Evolutionary conservation across 2,888 invertebrate species (phyloP), one percentile per base, ranked within the genome.

Genomic region (Bimastos eiseni): DNA sequence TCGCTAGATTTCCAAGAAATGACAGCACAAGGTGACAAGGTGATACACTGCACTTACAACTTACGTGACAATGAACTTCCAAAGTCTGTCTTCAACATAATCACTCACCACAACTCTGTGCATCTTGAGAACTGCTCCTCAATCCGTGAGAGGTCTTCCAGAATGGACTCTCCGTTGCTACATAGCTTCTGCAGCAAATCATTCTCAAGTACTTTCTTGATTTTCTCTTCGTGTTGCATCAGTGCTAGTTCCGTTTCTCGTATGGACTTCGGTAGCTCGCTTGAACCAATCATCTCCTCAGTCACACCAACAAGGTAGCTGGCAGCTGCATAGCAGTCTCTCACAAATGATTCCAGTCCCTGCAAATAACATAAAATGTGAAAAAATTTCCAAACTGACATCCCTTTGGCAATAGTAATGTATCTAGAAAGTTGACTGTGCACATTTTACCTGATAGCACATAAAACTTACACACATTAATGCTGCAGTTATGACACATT

Each of bases 131-230:
- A 86, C 24, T 24, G 21, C 86, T 86, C 36, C n/a, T 86, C 86
- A 17, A 36, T 15, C 86, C 15, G 21, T 24, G 86, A 8, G 86
- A 86, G 34, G 15, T 37, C 37, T 37, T 86, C 21, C 36, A 86
- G 86, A 86, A 37, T 5, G 19, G 86, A 36, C 37, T 86, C 37
- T 86, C 86, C 86, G 36, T 34, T 33, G n/a, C 0, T 86, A 33
- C 36, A 86, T 86, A 86, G 24, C 37, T 34, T 86, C 34, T 86
- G 86, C 34, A 86, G 86, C 37, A 86, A 37, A 21, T 86, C 86
- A 86, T 34, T 37, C 86, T 86, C 34, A 34, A 86, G 86, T 37
- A 36, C 37, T 86, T 86, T 86, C 86, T 86, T 86, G 1, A 86
- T 86, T 19, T 86, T 86, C 37, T 86, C 86, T 5, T 86, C 86